A percentile compares a stretch with the other conserved stretches of the same genome.
phyloP scores from a whole-genome alignment of 2,797 vertebrate genomes.

The Hippoglossus hippoglossus region DNA sequence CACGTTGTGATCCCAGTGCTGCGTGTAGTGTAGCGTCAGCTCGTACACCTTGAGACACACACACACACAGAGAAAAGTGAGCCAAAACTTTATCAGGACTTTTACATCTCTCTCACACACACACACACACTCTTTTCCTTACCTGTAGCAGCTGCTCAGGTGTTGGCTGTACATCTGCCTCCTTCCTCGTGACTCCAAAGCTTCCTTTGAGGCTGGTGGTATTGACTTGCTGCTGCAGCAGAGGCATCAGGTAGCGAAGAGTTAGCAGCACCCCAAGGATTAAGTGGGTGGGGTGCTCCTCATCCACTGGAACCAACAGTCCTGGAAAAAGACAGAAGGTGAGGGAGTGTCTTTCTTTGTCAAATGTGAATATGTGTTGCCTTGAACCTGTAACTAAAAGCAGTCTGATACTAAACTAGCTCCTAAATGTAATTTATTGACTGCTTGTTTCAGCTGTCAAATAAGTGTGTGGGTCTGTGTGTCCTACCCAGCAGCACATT shows the following conservation, averaged over 20 bases:
- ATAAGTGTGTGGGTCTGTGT: background rate
- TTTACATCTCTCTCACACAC: background rate
- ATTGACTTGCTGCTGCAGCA: conserved; percentile 95
- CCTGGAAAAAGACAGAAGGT: conserved; percentile 74
- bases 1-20: conserved; percentile 97
- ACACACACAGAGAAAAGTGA: background rate
- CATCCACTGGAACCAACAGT: conserved; percentile 90
- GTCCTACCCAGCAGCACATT: conserved; percentile 92
- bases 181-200: conserved; percentile 95
- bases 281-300: conserved; percentile 90
- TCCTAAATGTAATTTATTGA: background rate
- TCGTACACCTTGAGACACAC: conserved; percentile 89
- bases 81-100: background rate
- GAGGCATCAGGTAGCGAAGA: conserved; percentile 93
- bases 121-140: conserved; percentile 6
- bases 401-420: background rate
- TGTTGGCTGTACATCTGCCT: conserved; percentile 94
- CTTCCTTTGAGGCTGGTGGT: conserved; percentile 96
- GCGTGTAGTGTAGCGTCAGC: conserved; percentile 93
- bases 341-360: background rate
- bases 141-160: conserved; percentile 94
- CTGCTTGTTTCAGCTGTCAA: too few species aligned
- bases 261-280: conserved; percentile 94
- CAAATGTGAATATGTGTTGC: background rate
- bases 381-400: background rate